phyloP scores from a whole-genome alignment of 64 coral and sea anemone species.

The Montipora sp. region DNA sequence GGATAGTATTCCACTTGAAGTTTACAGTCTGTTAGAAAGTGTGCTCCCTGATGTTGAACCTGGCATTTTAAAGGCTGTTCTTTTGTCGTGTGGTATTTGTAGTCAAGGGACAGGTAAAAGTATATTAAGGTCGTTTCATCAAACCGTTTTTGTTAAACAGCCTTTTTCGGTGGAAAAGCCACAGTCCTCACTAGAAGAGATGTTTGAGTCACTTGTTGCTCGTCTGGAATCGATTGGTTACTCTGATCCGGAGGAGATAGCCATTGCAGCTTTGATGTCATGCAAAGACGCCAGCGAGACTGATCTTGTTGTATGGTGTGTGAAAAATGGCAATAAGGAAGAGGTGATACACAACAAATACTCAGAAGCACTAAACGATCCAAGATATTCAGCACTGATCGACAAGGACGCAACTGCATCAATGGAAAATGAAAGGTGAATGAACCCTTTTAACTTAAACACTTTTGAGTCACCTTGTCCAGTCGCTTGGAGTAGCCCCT shows the following conservation, averaged over 20 bases:
- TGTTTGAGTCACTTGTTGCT: not conserved
- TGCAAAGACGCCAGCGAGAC: constrained; percentile 47
- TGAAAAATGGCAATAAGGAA: constrained; percentile 38
- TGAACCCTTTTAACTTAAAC: too few relatives aligned
- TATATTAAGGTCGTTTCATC: not conserved
- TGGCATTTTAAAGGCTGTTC: constrained; percentile 12
- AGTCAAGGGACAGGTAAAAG: not conserved
- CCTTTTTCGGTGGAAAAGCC: not conserved
- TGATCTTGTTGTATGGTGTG: constrained; percentile 57
- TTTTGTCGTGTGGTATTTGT: constrained; percentile 43
- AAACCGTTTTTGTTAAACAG: not conserved
- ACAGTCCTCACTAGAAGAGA: not conserved
- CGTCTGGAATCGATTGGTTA: constrained; percentile 25
- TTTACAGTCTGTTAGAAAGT: constrained; percentile 82
- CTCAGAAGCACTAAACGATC: constrained; percentile 16
- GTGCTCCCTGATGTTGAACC: constrained; percentile 71
- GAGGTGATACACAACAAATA: constrained; percentile 15
- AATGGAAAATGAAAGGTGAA: constrained; percentile 1
- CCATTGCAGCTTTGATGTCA: constrained; percentile 45
- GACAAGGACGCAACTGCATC: not conserved
- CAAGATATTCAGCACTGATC: constrained; percentile 18
- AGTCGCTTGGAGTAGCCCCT: too few relatives aligned
- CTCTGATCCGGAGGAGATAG: constrained; percentile 25
- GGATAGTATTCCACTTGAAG: constrained; percentile 15
- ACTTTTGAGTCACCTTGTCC: too few relatives aligned